phyloP scores from a whole-genome alignment of 2,113 vertebrate species.

The Galbula dea region DNA sequence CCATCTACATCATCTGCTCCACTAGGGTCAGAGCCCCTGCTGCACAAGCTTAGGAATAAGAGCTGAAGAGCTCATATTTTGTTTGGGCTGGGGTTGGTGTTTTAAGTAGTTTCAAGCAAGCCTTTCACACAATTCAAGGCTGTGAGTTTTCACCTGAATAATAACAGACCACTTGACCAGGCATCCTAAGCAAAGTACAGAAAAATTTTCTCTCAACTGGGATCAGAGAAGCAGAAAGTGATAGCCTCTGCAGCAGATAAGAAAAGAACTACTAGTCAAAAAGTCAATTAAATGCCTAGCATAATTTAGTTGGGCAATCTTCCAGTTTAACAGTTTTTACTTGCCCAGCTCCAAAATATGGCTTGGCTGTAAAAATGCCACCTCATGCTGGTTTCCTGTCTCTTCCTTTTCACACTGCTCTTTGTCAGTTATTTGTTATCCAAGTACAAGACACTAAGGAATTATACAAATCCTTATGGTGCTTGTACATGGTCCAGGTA shows the following conservation, averaged over 20 bases:
- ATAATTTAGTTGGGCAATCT: background rate
- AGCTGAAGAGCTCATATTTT: conserved; percentile 5
- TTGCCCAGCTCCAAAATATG: background rate
- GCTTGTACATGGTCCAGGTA: background rate
- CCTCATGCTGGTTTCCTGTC: background rate
- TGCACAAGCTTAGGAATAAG: conserved; percentile 15
- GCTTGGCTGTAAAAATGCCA: background rate
- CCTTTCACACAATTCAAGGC: background rate
- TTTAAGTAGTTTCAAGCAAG: background rate
- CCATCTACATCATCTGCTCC: background rate
- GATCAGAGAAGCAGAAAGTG: background rate
- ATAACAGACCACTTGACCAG: background rate
- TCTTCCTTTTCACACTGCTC: background rate
- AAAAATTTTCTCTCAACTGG: background rate
- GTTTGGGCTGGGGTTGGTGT: background rate
- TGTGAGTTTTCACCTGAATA: background rate
- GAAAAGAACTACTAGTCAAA: background rate
- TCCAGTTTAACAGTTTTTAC: background rate
- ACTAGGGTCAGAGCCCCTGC: background rate
- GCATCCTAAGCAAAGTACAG: background rate
- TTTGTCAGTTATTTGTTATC: background rate
- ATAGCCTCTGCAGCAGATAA: background rate
- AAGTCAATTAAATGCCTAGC: background rate
- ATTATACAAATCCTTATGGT: background rate
- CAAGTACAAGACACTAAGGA: background rate